These are phyloP conservation scores for Thymelicus acteon DNA, from an alignment of 2,888 invertebrate genomes.

Conservation along the genomic window DNA sequence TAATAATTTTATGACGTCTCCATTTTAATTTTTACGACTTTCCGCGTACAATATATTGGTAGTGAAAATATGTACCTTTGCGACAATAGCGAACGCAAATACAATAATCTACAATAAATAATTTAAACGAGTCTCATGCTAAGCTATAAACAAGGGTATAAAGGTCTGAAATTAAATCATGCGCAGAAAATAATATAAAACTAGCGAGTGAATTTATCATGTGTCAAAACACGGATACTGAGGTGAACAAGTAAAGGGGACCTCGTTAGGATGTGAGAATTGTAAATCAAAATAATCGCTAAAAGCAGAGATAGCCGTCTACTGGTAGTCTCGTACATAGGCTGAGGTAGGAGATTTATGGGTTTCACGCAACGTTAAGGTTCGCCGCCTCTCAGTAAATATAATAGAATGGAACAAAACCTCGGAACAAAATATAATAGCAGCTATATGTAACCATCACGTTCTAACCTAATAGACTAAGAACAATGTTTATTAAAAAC, in stretches of 20 bases:
- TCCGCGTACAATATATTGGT: constrained; percentile 12
- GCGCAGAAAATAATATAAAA: constrained; percentile 27
- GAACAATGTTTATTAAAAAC: no score
- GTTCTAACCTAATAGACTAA: not conserved
- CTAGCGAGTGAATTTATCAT: constrained; percentile 42
- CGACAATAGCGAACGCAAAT: not conserved
- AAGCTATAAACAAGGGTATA: not conserved
- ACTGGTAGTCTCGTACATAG: constrained; percentile 4
- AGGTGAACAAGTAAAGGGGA: constrained; percentile 32
- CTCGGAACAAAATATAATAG: not conserved
- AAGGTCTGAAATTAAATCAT: constrained; percentile 15
- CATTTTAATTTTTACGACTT: constrained; percentile 31
- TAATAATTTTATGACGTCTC: constrained; percentile 26
- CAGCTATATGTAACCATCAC: not conserved
- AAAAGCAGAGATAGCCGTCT: constrained; percentile 21
- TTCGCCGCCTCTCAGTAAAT: constrained; percentile 9
- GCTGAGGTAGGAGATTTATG: constrained; percentile 24
- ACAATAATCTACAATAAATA: constrained; percentile 6
- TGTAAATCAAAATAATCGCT: constrained; percentile 42
- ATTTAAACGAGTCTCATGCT: not conserved
- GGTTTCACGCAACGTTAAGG: constrained; percentile 12
- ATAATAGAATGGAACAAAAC: constrained; percentile 19
- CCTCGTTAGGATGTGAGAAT: constrained; percentile 27
- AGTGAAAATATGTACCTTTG: not conserved
- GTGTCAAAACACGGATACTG: constrained; percentile 48